Conservation (phyloP, 2,113 vertebrate species). For the Desmodus rotundus region DNA sequence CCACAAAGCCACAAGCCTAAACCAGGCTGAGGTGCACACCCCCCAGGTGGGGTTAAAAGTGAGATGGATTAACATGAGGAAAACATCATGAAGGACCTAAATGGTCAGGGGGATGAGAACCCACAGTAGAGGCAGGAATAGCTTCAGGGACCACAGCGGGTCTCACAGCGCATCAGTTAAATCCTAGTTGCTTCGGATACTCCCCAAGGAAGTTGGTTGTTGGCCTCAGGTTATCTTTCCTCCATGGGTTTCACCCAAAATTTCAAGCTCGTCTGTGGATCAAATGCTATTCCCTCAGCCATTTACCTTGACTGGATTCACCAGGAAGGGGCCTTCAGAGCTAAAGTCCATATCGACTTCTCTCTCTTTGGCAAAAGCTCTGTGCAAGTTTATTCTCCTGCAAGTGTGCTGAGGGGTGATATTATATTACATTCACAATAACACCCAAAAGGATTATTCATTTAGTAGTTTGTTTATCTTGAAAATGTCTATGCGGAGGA, state of each 20-base stretch:
- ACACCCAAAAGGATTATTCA: neutral
- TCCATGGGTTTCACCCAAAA: neutral
- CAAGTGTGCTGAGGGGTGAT: neutral
- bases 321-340: neutral
- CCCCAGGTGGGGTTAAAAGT: neutral
- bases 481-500: neutral
- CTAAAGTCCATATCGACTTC: neutral
- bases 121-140: neutral
- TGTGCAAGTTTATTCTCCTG: neutral
- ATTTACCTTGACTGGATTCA: neutral
- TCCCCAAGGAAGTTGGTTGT: neutral
- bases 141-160: fast-evolving
- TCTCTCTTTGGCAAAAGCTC: neutral
- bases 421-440: neutral
- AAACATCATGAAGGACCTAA: neutral
- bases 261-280: neutral
- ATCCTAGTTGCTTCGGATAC: neutral
- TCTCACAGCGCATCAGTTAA: neutral
- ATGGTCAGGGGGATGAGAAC: neutral
- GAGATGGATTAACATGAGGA: neutral
- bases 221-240: neutral
- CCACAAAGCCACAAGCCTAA: neutral
- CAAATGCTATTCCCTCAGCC: neutral
- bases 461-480: neutral
- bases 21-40: too few relatives aligned